phyloP scores from a whole-genome alignment of 1,140 invertebrate species.

The Euura lappo region DNA sequence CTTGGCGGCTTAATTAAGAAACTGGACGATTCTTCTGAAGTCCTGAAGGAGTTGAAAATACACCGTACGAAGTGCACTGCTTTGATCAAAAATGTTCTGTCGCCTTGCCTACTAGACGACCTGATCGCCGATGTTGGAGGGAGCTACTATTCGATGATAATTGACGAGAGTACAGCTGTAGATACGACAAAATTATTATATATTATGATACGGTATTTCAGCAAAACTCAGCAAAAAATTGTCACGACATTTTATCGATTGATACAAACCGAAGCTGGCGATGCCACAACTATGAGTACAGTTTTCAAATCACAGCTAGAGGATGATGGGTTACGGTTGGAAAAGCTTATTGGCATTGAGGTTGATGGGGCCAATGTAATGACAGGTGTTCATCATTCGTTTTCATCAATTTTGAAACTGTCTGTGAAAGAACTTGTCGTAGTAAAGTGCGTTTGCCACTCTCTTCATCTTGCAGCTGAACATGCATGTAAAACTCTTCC shows the following conservation, averaged over 20 bases:
- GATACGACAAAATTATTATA: neutral
- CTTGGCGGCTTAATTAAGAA: neutral
- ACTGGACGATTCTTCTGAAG: slow-evolving; percentile 11
- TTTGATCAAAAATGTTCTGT: slow-evolving; percentile 19
- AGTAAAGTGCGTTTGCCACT: slow-evolving; percentile 24
- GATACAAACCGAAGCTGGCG: slow-evolving; percentile 7
- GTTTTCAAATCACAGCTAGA: slow-evolving; percentile 11
- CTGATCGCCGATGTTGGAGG: slow-evolving; percentile 13
- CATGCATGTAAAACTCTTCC: slow-evolving; percentile 23
- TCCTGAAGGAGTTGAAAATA: neutral
- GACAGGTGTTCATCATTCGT: slow-evolving; percentile 26
- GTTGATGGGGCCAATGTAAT: slow-evolving; percentile 29
- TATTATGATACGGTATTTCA: neutral
- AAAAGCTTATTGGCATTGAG: slow-evolving; percentile 21
- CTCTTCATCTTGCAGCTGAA: slow-evolving; percentile 23
- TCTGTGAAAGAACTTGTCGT: slow-evolving; percentile 23
- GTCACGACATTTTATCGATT: slow-evolving; percentile 27
- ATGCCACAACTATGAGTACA: slow-evolving; percentile 16
- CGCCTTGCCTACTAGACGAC: slow-evolving; percentile 20
- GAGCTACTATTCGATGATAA: neutral
- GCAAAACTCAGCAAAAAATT: slow-evolving; percentile 9
- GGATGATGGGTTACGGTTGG: slow-evolving; percentile 8
- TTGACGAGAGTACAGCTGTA: neutral
- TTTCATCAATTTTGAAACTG: slow-evolving; percentile 21
- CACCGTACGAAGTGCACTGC: slow-evolving; percentile 16